A percentile compares a stretch with the other conserved stretches of the same genome.
phyloP scores from a whole-genome alignment of 2,797 vertebrate genomes.

The Pseudochirops cupreus region DNA sequence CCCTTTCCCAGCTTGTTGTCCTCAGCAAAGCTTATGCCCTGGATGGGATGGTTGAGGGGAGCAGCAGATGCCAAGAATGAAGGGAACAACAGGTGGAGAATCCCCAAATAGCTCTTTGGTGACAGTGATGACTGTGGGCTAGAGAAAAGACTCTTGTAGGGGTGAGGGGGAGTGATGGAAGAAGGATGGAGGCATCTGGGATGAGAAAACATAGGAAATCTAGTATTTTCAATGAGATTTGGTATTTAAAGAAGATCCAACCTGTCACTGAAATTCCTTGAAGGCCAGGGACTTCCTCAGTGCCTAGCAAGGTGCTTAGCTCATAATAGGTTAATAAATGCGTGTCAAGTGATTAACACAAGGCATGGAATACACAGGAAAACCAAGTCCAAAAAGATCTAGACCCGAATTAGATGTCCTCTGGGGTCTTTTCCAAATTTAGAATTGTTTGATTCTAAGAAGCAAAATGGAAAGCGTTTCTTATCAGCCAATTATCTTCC shows the following conservation, averaged over 20 bases:
- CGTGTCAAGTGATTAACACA: rapidly evolving
- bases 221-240: too few relatives aligned
- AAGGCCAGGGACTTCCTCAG: background rate
- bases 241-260: background rate
- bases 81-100: background rate
- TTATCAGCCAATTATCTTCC: background rate
- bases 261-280: background rate
- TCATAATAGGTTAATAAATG: background rate
- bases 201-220: too few relatives aligned
- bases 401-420: background rate
- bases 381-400: background rate
- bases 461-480: background rate
- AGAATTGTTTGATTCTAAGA: background rate
- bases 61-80: background rate
- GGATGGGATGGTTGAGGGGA: background rate
- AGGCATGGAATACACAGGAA: background rate
- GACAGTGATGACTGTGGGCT: background rate
- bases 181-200: too few relatives aligned
- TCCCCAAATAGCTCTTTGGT: background rate
- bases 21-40: background rate
- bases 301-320: background rate
- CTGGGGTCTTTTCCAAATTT: background rate
- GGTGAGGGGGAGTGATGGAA: too few relatives aligned
- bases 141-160: too few relatives aligned
- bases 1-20: background rate